phyloP scores from a whole-genome alignment of 2,888 invertebrate species.

The Altica lythri region DNA sequence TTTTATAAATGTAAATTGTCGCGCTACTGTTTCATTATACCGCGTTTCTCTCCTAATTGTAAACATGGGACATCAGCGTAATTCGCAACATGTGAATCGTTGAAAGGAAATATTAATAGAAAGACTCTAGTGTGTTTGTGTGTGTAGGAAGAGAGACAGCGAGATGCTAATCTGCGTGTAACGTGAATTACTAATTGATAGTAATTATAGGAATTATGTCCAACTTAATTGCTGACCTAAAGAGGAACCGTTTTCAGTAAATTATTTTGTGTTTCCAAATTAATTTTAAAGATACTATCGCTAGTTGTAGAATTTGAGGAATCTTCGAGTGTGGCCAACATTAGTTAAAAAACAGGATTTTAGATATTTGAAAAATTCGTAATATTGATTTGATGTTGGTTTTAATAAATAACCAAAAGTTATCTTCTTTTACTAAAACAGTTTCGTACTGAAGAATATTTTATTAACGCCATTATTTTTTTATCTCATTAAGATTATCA shows the following conservation, averaged over 20 bases:
- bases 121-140: conserved; percentile 14
- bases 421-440: no score
- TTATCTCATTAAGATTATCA: no score
- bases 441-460: no score
- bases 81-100: conserved; percentile 34
- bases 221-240: conserved; percentile 33
- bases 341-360: no score
- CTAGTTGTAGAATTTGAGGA: not conserved
- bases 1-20: not conserved
- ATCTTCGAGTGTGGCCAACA: no score
- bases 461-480: no score
- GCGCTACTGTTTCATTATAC: not conserved
- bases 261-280: conserved; percentile 20
- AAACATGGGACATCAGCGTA: conserved; percentile 27
- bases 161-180: conserved; percentile 35
- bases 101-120: conserved; percentile 35
- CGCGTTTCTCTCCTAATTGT: conserved; percentile 25
- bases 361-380: no score
- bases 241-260: conserved; percentile 25
- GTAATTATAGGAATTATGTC: conserved; percentile 35
- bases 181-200: conserved; percentile 31
- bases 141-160: conserved; percentile 22
- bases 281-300: not conserved
- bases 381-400: no score
- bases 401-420: no score